Evolutionary conservation across 2,113 vertebrate species (phyloP).

Genomic region (Candoia aspera): DNA sequence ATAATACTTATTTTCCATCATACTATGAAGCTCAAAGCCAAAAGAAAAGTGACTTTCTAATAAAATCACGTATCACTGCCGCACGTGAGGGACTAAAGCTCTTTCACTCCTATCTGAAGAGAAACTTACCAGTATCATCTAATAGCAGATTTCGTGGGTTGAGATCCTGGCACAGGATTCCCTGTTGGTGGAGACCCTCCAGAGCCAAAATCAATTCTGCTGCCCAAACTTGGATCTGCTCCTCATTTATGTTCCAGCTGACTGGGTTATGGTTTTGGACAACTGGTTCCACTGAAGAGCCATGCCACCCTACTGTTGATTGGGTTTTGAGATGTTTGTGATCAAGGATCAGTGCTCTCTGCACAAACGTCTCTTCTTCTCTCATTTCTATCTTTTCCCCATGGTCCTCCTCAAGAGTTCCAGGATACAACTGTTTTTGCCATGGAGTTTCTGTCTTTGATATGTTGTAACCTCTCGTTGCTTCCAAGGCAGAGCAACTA

Average conservation of each 20-base stretch:
- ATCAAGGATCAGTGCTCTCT: slow-evolving; percentile 37
- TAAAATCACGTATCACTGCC: rapidly evolving
- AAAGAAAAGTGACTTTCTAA: neutral
- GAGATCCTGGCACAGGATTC: slow-evolving; percentile 92
- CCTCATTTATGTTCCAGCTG: slow-evolving; percentile 80
- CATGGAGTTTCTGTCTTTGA: neutral
- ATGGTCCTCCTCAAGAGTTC: rapidly evolving
- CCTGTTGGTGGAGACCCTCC: slow-evolving; percentile 93
- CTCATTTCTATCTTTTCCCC: slow-evolving; percentile 36
- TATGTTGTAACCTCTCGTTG: neutral
- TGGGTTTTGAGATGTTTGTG: neutral
- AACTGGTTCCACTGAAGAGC: slow-evolving; percentile 10
- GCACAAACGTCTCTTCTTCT: slow-evolving; percentile 41
- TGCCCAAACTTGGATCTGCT: slow-evolving; percentile 87
- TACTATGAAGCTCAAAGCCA: neutral
- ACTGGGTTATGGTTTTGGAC: slow-evolving; percentile 4
- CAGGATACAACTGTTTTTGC: slow-evolving; percentile 34
- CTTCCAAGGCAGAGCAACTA: neutral
- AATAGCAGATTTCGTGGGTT: slow-evolving; percentile 96
- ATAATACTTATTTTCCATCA: neutral
- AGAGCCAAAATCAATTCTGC: slow-evolving; percentile 90
- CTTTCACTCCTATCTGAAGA: rapidly evolving
- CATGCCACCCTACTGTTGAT: neutral
- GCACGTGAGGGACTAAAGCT: neutral
- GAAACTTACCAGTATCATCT: slow-evolving; percentile 80